Base-by-base conservation (phyloP, 2,888 invertebrate genomes). In the Teleogryllus oceanicus region DNA sequence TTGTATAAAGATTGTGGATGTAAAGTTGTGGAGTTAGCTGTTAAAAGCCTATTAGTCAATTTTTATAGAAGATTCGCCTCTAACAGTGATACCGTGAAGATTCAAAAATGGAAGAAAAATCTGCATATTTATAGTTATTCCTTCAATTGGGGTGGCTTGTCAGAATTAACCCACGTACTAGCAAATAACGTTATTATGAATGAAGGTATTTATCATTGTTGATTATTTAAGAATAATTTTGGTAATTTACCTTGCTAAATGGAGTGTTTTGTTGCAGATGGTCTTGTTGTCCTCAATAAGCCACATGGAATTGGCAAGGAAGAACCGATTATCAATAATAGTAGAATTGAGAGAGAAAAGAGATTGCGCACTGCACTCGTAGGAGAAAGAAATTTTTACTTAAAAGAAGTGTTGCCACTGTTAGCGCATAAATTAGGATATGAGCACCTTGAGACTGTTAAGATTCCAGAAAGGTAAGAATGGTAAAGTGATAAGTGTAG, bases 251-350 rank as follows among this genome's bases (percentile, higher is more conserved):
- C 37, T 37, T 37, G 37, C 62, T 62, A 18, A 62, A 62, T 12
- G 1, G n/a, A n/a, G 4, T 12, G 11, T 12, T 62, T 50, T 76
- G 51, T 82, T 81, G 20, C 80, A 86, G 86, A 83, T 83, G 86
- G 85, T 24, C 79, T 86, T 37, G 83, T 86, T 20, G 85, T 82
- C 5, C 51, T 86, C 51, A 86, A 86, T 81, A 86, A 86, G 82
- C 86, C 86, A 0, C 86, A 86, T 77, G 86, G 86, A n/a, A 84
- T 86, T 13, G 51, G 50, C n/a, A 37, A 77, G 18, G 50, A 50
- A 76, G 78, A 74, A 75, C 24, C 81, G 37, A 79, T 74, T 74
- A 13, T 76, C 74, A 18, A 74, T 37, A 5, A 74, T 20, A 74
- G 76, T 16, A 20, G 50, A 20, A 75, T 49, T n/a, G 20, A 37